These are phyloP conservation scores for Terebella lapidaria DNA, from an alignment of 2,888 invertebrate genomes.

Conservation along the genomic window DNA sequence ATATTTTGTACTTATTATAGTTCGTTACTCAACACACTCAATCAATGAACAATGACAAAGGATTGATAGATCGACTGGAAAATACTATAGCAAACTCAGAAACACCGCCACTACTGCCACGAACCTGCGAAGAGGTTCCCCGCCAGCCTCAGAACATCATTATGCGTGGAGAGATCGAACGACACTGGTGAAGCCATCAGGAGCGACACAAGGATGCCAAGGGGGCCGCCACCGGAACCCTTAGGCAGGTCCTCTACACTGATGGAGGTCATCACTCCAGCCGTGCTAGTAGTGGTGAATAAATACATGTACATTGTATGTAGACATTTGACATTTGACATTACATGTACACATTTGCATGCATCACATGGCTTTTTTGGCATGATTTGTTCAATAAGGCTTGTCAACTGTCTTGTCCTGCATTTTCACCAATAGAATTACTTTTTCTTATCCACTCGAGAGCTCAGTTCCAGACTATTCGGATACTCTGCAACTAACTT, in stretches of 20 bases:
- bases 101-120: too few species aligned
- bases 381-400: too few species aligned
- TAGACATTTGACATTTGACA: not conserved
- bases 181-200: slow-evolving; percentile 55
- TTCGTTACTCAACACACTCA: too few species aligned
- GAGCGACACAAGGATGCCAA: slow-evolving; percentile 37
- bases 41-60: too few species aligned
- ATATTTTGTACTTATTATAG: too few species aligned
- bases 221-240: slow-evolving; percentile 43
- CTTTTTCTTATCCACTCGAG: too few species aligned
- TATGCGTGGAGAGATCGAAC: slow-evolving; percentile 59
- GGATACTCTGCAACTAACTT: too few species aligned
- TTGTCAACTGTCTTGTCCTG: too few species aligned
- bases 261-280: slow-evolving; percentile 28
- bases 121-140: slow-evolving; percentile 61
- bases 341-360: not conserved
- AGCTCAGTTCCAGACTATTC: too few species aligned
- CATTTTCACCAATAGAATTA: too few species aligned
- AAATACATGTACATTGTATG: not conserved
- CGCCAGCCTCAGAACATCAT: slow-evolving; percentile 56
- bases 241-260: slow-evolving; percentile 54
- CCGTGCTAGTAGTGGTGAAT: not conserved
- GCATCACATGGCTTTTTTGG: slow-evolving; percentile 8
- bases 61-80: too few species aligned
- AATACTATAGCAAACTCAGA: too few species aligned